Evolutionary conservation across 2,888 invertebrate species (phyloP), one percentile per base, ranked within the genome.

Genomic region (Acanthosepion pharaonis): DNA sequence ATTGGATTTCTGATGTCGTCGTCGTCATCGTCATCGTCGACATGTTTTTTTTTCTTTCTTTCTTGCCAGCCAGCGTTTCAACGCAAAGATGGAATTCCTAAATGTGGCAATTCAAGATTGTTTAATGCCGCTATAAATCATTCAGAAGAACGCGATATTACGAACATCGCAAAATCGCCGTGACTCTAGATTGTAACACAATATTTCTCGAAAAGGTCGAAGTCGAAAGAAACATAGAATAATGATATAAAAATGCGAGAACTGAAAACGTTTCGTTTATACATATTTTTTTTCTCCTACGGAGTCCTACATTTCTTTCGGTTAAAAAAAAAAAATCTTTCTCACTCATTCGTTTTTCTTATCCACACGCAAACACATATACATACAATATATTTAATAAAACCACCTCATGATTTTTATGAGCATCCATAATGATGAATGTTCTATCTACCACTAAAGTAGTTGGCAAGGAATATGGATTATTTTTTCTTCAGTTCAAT

Each of bases 91-190:
- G 78, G 78, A 78, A 78, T n/a, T 78, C 78, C 78, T 78, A 78
- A 78, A 78, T 78, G 78, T 78, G 18, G n/a, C 78, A 78, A 78
- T 78, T 78, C 78, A 78, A n/a, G n/a, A 78, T 78, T 78, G 78
- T 78, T 78, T 78, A 78, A 78, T 78, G 78, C 78, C 78, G 33
- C 0, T n/a, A 78, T 78, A 78, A 78, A 78, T 78, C 78, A 78
- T 78, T 78, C 78, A n/a, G 9, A 23, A 78, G n/a, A 78, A 78
- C 78, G 78, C 78, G 78, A 78, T 78, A 78, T n/a, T 9, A n/a
- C n/a, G 78, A 78, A 33, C n/a, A 11, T 15, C 11, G 78, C n/a
- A n/a, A n/a, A n/a, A 78, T 78, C 78, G n/a, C n/a, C n/a, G 78
- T n/a, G n/a, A 11, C n/a, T 78, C 78, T n/a, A n/a, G 78, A 33